These are phyloP conservation scores for Druceiella hillmani DNA, from an alignment of 2,888 invertebrate genomes.

Conservation along the genomic window DNA sequence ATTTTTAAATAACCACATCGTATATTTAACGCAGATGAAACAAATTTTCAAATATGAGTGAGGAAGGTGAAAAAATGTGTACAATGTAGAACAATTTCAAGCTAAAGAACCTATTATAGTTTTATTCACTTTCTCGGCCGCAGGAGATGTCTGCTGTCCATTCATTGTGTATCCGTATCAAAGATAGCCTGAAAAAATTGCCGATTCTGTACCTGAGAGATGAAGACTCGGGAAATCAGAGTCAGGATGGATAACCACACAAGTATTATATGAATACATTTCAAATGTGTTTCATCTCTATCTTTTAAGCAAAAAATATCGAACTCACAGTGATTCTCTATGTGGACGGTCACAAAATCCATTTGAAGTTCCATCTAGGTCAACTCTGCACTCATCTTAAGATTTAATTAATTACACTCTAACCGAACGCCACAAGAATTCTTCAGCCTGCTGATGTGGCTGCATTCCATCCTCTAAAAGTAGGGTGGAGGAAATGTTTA, in stretches of 20 bases:
- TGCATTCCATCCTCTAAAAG: no score
- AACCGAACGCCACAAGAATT: no score
- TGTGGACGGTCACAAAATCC: no score
- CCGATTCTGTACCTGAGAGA: neutral
- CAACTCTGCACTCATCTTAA: no score
- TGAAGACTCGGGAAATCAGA: neutral
- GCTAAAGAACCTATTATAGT: constrained; percentile 14
- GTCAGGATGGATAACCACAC: constrained; percentile 14
- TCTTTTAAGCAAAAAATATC: constrained; percentile 5
- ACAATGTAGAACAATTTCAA: constrained; percentile 5
- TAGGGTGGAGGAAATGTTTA: no score
- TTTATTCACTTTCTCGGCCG: constrained; percentile 18
- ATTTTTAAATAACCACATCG: constrained; percentile 23
- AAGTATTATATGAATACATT: constrained; percentile 10
- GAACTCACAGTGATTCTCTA: constrained; percentile 10
- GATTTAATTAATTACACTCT: no score
- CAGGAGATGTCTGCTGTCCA: constrained; percentile 5
- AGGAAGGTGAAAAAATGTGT: constrained; percentile 18
- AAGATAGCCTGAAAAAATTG: no score
- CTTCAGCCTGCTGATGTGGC: no score
- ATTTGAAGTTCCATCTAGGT: no score
- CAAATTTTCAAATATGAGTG: constrained; percentile 26
- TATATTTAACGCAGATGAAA: constrained; percentile 27
- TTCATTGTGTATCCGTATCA: neutral
- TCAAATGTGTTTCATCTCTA: constrained; percentile 8